Percentiles rank a stretch among this genome's conserved stretches.
These are phyloP conservation scores for Hepsetus odoe DNA, from an alignment of 2,113 vertebrate genomes.

Conservation along the genomic window DNA sequence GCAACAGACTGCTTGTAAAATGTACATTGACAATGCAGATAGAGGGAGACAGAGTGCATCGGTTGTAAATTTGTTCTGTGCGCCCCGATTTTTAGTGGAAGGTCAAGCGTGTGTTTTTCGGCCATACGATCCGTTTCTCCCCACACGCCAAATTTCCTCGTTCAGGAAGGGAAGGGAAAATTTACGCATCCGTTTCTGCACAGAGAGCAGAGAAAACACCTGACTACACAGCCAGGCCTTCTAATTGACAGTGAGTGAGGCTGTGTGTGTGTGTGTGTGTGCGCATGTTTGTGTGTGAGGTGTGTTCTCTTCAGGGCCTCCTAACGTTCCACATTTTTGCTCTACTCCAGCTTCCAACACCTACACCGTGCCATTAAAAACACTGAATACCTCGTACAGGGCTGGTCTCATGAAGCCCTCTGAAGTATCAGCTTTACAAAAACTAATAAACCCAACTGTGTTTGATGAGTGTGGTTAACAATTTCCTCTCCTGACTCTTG, in stretches of 20 bases:
- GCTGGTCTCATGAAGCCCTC: neutral
- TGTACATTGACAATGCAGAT: constrained; percentile 27
- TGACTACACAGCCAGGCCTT: neutral
- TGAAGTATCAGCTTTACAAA: no score
- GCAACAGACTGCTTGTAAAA: constrained; percentile 38
- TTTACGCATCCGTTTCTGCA: neutral
- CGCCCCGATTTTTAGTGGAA: constrained; percentile 23
- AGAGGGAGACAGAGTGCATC: constrained; percentile 38
- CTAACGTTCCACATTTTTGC: no score
- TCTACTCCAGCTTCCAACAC: no score
- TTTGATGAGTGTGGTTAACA: no score
- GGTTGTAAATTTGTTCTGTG: constrained; percentile 55
- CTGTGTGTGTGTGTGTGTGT: neutral
- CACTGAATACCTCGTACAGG: no score
- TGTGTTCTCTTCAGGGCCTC: no score
- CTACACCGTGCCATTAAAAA: no score
- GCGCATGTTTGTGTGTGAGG: neutral
- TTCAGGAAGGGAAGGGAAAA: neutral
- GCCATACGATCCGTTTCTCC: constrained; percentile 31
- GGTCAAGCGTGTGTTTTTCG: neutral
- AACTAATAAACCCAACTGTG: no score
- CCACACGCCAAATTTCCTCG: constrained; percentile 25
- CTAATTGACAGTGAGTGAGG: no score
- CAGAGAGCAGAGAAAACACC: neutral
- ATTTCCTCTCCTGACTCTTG: no score